phyloP scores from a whole-genome alignment of 1,140 invertebrate genomes.

The Dermatophagoides farinae region DNA sequence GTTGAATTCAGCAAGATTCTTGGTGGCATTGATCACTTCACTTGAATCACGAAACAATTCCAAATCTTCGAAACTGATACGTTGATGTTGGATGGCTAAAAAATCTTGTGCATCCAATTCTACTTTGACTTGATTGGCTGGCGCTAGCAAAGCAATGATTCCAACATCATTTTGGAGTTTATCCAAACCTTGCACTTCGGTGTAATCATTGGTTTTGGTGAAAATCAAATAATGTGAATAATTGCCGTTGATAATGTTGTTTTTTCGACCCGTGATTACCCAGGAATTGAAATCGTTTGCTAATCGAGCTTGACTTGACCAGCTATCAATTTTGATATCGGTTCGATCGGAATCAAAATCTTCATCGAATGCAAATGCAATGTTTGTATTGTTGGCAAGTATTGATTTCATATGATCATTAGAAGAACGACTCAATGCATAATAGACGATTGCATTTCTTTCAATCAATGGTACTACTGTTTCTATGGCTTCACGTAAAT shows the following conservation, averaged over 20 bases:
- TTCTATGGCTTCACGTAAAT: background rate
- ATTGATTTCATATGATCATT: constrained; percentile 4
- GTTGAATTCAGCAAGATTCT: background rate
- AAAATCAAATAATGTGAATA: constrained; percentile 15
- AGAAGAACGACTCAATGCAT: background rate
- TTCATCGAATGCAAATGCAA: constrained; percentile 14
- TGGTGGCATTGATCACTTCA: constrained; percentile 3
- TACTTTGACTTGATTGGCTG: background rate
- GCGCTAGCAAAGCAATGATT: constrained; percentile 12
- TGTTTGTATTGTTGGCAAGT: background rate
- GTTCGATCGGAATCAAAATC: background rate
- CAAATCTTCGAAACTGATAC: constrained; percentile 9
- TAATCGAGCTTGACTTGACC: constrained; percentile 10
- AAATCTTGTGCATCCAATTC: constrained; percentile 2
- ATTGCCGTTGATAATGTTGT: constrained; percentile 7
- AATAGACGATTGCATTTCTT: constrained; percentile 6
- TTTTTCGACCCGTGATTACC: constrained; percentile 13
- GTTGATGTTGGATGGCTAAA: constrained; percentile 8
- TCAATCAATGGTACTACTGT: constrained; percentile 11
- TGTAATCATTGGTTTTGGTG: background rate
- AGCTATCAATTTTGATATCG: background rate
- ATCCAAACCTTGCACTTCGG: background rate
- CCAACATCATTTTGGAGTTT: background rate
- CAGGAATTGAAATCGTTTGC: constrained; percentile 5
- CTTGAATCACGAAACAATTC: background rate